Conservation (phyloP, 2,113 vertebrate genomes). For the Ctenodactylus gundi region DNA sequence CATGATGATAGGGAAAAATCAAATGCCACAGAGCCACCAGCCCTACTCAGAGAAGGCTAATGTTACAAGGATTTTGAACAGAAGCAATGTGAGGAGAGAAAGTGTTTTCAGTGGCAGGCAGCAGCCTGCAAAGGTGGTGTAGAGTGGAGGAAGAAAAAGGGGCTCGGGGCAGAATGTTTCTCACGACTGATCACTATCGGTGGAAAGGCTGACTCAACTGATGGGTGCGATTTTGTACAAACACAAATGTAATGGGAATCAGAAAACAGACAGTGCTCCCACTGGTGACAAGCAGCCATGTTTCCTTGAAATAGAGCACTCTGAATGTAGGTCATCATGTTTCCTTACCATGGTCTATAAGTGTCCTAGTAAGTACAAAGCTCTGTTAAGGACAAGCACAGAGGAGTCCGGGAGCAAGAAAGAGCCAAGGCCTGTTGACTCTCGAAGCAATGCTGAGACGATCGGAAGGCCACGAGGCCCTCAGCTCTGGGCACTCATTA, state of each 20-base stretch:
- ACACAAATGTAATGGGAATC: constrained; percentile 36
- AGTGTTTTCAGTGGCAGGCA: not conserved
- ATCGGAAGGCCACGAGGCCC: not conserved
- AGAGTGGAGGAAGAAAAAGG: not conserved
- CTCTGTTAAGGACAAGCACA: not conserved
- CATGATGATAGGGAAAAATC: not conserved
- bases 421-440: not conserved
- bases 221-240: constrained; percentile 38
- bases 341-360: constrained; percentile 17
- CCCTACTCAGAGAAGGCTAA: not conserved
- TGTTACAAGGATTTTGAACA: not conserved
- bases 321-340: constrained; percentile 19
- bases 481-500: not conserved
- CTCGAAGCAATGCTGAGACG: not conserved
- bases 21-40: not conserved
- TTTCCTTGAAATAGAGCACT: constrained; percentile 44
- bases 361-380: constrained; percentile 3
- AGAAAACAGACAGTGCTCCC: not conserved
- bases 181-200: constrained; percentile 23
- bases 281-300: constrained; percentile 10
- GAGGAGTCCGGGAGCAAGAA: not conserved
- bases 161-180: not conserved
- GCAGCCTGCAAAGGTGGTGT: not conserved
- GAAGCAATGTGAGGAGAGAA: not conserved
- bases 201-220: constrained; percentile 24